Conservation (phyloP, 2,888 invertebrate species). For the Brachyptera risi region DNA sequence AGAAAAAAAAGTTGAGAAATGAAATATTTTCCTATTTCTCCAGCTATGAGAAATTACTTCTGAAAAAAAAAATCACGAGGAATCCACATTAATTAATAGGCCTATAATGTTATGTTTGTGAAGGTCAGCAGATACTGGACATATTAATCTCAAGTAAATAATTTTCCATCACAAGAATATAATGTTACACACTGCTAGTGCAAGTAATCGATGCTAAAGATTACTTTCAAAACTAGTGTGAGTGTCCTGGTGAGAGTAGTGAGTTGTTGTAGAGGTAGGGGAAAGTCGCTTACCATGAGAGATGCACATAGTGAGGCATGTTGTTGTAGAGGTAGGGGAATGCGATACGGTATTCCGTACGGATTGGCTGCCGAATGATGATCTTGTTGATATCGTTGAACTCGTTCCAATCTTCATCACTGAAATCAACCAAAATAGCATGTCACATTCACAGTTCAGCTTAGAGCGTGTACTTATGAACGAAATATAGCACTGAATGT, state of each 20-base stretch:
- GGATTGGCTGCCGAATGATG: constrained; percentile 96
- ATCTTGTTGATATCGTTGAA: constrained; percentile 99
- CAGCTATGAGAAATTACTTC: too few relatives aligned
- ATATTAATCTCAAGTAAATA: constrained; percentile 26
- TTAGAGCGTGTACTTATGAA: too few relatives aligned
- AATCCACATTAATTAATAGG: background rate
- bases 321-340: constrained; percentile 99
- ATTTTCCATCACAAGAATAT: constrained; percentile 47
- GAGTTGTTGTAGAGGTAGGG: background rate
- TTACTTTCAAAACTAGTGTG: too few relatives aligned
- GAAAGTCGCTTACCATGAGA: constrained; percentile 80
- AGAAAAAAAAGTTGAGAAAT: too few relatives aligned
- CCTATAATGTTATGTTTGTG: constrained; percentile 33
- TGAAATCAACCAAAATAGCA: too few relatives aligned
- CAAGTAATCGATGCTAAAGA: constrained; percentile 41
- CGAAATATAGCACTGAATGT: too few relatives aligned
- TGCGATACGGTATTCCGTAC: constrained; percentile 98
- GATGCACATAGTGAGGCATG: constrained; percentile 95
- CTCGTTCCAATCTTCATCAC: constrained; percentile 99
- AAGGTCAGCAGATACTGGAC: constrained; percentile 31
- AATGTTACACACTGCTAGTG: constrained; percentile 58
- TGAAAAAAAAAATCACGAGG: too few relatives aligned
- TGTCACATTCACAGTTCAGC: too few relatives aligned
- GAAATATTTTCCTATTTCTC: too few relatives aligned
- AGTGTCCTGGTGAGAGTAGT: constrained; percentile 7